A percentile compares a stretch with the other conserved stretches of the same genome.
Conservation (phyloP, 2,888 invertebrate species). For the Pseudococcus longispinus region DNA sequence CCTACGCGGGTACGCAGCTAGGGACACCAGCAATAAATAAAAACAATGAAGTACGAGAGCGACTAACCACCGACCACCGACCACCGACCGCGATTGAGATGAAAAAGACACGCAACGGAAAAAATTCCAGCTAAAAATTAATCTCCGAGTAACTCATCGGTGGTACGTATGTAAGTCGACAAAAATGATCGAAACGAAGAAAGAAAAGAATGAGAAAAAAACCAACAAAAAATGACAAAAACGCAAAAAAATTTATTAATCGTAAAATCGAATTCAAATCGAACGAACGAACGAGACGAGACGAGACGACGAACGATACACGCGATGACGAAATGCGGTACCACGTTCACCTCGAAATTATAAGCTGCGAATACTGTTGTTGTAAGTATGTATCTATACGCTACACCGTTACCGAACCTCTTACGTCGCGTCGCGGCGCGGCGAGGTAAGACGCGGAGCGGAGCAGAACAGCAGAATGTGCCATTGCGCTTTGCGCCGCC, state of each 20-base stretch:
- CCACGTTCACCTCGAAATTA: slow-evolving; percentile 35
- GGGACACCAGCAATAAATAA: no score
- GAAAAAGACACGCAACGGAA: not conserved
- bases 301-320: not conserved
- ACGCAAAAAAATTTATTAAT: not conserved
- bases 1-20: no score
- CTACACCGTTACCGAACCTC: slow-evolving; percentile 17
- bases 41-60: not conserved
- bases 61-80: not conserved
- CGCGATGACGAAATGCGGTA: slow-evolving; percentile 7
- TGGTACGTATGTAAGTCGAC: not conserved
- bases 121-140: not conserved
- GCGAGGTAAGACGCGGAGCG: no score
- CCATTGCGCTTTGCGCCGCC: slow-evolving; percentile 53
- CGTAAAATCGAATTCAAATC: not conserved
- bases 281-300: not conserved
- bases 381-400: not conserved
- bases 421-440: slow-evolving; percentile 30
- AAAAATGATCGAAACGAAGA: not conserved
- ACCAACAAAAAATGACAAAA: not conserved
- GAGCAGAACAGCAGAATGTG: not conserved
- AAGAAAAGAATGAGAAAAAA: no score
- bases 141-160: not conserved
- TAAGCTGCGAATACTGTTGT: slow-evolving; percentile 12
- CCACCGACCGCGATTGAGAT: not conserved